Base-by-base conservation (phyloP, 2,888 invertebrate genomes). In the Halictus quadricinctus region DNA sequence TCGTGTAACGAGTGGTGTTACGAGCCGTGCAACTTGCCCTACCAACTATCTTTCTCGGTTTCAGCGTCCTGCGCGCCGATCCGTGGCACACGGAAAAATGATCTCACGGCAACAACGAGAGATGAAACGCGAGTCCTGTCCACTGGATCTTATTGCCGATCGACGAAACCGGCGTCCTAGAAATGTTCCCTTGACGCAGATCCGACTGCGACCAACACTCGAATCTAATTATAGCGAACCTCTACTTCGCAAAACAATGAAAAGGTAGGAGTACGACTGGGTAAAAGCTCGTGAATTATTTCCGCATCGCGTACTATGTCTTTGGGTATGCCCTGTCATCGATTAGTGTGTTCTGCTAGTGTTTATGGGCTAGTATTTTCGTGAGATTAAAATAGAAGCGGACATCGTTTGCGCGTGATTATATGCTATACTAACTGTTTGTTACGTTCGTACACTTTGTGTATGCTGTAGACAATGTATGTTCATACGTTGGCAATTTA, bases 1-100 rank as follows among this genome's bases (percentile, higher is more conserved):
- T 81, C 80, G 74, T 81, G 76, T 88, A 88, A 88, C 86, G 81
- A 87, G 76, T 79, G 50, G 77, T 76, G 73, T 83, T 83, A 83
- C 77, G 70, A 66, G 80, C 58, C 58, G 72, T 66, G 76, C 77
- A 75, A 87, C 79, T 77, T 66, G 58, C 58, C 58, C 54, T 58
- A 60, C 79, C 66, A 78, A 83, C 80, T 78, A 54, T 80, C 85
- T 83, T 60, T 69, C 60, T 80, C 77, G 21, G 18, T 66, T 66
- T 48, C 69, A 25, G 41, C 58, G 64, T 58, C 13, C 43, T 15
- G 7, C n/a, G n/a, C 58, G 54, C 10, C 25, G 21, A 21, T 46
- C 64, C 60, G 5, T n/a, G 2, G n/a, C 46, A 15, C 15, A n/a
- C 70, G 43, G 64, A 46, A 29, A 82, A 81, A 41, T 25, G 25